Percentiles rank a stretch among this genome's conserved stretches.
Evolutionary conservation across 2,888 invertebrate genomes (phyloP).

Genomic region (Anthophora plumipes): DNA sequence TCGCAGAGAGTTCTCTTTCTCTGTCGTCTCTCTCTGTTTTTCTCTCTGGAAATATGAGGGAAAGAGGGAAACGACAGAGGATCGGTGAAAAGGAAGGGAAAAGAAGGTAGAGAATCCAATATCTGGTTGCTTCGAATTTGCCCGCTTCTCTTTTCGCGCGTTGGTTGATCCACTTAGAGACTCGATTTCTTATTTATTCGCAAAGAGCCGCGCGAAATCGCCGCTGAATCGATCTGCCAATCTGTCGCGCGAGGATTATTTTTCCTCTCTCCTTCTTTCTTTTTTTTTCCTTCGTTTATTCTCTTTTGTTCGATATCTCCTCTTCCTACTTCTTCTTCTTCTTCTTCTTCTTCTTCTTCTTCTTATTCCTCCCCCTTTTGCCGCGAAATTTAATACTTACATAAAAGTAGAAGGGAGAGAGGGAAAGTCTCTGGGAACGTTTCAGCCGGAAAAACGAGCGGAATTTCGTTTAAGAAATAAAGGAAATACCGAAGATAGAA

Average conservation of each 20-base stretch:
- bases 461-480: conserved; percentile 38
- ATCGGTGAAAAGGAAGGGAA: not conserved
- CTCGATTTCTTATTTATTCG: conserved; percentile 46
- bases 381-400: conserved; percentile 26
- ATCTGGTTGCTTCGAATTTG: conserved; percentile 39
- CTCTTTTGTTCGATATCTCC: not conserved
- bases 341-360: not conserved
- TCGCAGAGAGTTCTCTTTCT: conserved; percentile 40
- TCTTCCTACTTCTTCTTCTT: too few species aligned
- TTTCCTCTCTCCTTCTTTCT: not conserved
- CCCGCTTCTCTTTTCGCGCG: conserved; percentile 18
- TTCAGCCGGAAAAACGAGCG: conserved; percentile 28
- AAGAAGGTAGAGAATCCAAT: conserved; percentile 49
- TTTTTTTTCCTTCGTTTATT: not conserved
- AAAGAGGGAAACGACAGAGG: not conserved
- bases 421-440: conserved; percentile 1
- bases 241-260: conserved; percentile 19
- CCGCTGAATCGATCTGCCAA: conserved; percentile 5
- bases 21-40: too few species aligned
- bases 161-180: conserved; percentile 26
- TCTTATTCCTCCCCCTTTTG: too few species aligned
- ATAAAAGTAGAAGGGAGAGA: not conserved
- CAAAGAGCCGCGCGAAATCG: not conserved
- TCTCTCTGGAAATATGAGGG: conserved; percentile 3
- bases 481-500: conserved; percentile 26